Conservation (phyloP, 1,140 invertebrate species). For the Euura saliciscinereae region DNA sequence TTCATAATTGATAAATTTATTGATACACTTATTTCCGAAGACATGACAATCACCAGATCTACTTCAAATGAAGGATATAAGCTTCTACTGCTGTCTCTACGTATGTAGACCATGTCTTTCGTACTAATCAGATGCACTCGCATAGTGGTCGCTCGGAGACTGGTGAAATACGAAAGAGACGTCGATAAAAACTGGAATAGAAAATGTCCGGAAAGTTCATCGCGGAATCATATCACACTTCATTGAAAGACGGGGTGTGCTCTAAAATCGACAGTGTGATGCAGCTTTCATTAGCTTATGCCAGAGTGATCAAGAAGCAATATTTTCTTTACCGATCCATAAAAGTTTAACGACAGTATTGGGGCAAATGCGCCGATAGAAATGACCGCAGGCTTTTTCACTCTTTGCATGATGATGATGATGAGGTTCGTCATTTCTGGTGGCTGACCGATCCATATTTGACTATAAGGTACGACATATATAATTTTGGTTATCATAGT, state of each 20-base stretch:
- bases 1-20: too few relatives aligned
- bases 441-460: slow-evolving; percentile 16
- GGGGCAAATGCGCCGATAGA: slow-evolving; percentile 23
- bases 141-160: too few relatives aligned
- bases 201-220: not conserved
- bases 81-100: too few relatives aligned
- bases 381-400: slow-evolving; percentile 19
- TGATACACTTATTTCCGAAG: too few relatives aligned
- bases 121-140: too few relatives aligned
- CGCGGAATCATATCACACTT: not conserved
- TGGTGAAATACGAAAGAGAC: slow-evolving; percentile 6
- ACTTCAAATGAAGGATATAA: too few relatives aligned
- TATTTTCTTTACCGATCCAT: slow-evolving; percentile 21
- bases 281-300: not conserved
- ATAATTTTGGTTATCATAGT: not conserved
- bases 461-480: not conserved
- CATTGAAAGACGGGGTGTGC: not conserved
- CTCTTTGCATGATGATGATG: slow-evolving; percentile 24
- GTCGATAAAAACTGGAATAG: slow-evolving; percentile 28
- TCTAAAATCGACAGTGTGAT: not conserved
- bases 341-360: slow-evolving; percentile 29
- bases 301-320: not conserved
- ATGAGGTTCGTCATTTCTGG: slow-evolving; percentile 4
- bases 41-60: too few relatives aligned
- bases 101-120: too few relatives aligned